These are phyloP conservation scores for Rhadinocentrus ornatus DNA, from an alignment of 2,797 vertebrate species.

Conservation along the genomic window DNA sequence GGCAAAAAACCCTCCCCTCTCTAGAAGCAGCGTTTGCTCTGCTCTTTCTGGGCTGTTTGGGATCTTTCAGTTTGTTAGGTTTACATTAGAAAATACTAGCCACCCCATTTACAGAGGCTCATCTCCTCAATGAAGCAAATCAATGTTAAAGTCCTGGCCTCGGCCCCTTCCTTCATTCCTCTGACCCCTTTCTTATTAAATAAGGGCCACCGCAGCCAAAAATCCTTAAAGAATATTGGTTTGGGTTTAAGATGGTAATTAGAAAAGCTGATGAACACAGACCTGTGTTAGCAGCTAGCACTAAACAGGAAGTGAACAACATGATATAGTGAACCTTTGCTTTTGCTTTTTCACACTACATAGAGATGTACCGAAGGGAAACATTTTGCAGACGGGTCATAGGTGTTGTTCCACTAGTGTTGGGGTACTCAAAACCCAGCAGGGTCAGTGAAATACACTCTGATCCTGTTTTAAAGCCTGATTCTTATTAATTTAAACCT, in stretches of 20 bases:
- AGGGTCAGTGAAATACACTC: neutral
- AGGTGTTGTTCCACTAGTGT: neutral
- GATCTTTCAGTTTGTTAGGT: neutral
- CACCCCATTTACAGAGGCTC: too few species aligned
- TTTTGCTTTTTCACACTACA: neutral
- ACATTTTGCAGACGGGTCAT: neutral
- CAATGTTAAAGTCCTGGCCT: neutral
- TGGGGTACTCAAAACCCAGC: neutral
- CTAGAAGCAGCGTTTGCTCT: neutral
- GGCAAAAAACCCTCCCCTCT: neutral
- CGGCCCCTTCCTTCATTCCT: neutral
- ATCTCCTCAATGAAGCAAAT: neutral
- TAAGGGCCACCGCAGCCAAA: too few species aligned
- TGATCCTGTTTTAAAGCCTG: neutral
- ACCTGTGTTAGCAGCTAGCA: neutral
- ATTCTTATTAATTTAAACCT: neutral
- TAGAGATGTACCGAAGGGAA: neutral
- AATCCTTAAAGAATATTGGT: neutral
- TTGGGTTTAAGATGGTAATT: neutral
- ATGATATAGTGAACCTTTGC: neutral
- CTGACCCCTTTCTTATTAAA: neutral
- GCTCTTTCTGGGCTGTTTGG: neutral
- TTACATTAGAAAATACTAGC: too few species aligned
- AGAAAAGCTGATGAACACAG: neutral
- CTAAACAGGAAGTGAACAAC: neutral